phyloP scores from a whole-genome alignment of 2,797 vertebrate species.

The Australoheros facetus region DNA sequence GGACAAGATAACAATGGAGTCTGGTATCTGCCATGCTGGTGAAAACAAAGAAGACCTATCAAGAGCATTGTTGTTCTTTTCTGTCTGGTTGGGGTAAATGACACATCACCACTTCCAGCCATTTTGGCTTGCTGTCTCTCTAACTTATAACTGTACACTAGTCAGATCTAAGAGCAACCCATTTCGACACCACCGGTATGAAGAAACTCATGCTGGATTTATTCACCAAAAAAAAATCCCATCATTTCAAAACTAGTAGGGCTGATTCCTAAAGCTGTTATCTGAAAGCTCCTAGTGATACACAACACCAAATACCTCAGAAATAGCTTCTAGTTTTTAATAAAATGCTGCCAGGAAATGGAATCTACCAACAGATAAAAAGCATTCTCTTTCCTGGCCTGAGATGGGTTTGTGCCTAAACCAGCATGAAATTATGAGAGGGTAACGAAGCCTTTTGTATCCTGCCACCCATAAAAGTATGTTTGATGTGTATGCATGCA shows the following conservation, averaged over 20 bases:
- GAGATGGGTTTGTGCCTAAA: slow-evolving; percentile 19
- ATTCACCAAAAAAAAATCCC: background rate
- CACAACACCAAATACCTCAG: slow-evolving; percentile 12
- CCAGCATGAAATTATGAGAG: slow-evolving; percentile 25
- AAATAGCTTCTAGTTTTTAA: slow-evolving; percentile 38
- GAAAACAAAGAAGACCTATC: background rate
- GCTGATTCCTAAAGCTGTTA: slow-evolving; percentile 25
- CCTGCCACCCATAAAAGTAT: slow-evolving; percentile 9
- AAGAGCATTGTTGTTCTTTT: background rate
- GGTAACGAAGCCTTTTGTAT: slow-evolving; percentile 13
- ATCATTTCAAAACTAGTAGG: slow-evolving; percentile 1
- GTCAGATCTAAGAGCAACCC: background rate
- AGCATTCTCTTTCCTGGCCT: slow-evolving; percentile 4
- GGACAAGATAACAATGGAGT: background rate
- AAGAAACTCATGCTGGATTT: background rate
- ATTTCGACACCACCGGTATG: background rate
- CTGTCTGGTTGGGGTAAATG: background rate
- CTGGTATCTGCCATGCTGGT: background rate
- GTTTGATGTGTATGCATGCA: slow-evolving; percentile 47
- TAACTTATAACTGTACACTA: background rate
- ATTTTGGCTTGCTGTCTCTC: background rate
- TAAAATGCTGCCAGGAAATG: slow-evolving; percentile 62
- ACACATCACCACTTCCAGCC: background rate
- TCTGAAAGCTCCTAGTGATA: slow-evolving; percentile 8
- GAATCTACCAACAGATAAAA: slow-evolving; percentile 44